Evolutionary conservation across 2,113 vertebrate species (phyloP).

Genomic region (Egretta garzetta): DNA sequence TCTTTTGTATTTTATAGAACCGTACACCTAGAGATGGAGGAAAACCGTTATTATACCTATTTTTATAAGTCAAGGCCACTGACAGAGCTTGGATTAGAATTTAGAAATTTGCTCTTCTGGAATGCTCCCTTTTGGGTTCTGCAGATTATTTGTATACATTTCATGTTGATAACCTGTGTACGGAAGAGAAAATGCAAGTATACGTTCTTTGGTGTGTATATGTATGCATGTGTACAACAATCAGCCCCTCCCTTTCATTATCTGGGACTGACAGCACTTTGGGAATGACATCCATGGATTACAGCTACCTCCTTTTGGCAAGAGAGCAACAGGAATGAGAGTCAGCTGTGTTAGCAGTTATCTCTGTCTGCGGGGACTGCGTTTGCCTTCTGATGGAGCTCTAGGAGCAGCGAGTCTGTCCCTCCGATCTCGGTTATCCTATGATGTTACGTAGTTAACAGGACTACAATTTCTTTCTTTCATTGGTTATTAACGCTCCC

Average conservation of each 20-base stretch:
- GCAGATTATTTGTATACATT: constrained; percentile 3
- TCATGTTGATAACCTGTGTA: constrained; percentile 5
- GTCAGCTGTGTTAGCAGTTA: background rate
- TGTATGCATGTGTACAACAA: background rate
- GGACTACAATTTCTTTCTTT: background rate
- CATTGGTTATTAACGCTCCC: background rate
- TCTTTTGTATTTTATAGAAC: background rate
- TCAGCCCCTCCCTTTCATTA: background rate
- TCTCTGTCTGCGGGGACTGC: background rate
- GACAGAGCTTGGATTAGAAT: constrained; percentile 48
- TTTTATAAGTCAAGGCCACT: constrained; percentile 40
- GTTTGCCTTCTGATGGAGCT: background rate
- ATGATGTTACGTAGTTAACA: fast-evolving
- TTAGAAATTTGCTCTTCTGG: constrained; percentile 44
- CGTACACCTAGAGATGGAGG: background rate
- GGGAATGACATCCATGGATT: background rate
- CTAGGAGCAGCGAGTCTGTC: background rate
- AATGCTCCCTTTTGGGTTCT: constrained; percentile 35
- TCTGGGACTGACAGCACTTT: background rate
- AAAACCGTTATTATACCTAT: constrained; percentile 5
- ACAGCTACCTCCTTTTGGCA: background rate
- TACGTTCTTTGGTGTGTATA: background rate
- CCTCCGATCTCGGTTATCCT: background rate
- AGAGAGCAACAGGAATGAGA: background rate
- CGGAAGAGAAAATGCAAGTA: constrained; percentile 49